Evolutionary conservation across 2,797 vertebrate genomes (phyloP).

Genomic region (Coreius guichenoti): DNA sequence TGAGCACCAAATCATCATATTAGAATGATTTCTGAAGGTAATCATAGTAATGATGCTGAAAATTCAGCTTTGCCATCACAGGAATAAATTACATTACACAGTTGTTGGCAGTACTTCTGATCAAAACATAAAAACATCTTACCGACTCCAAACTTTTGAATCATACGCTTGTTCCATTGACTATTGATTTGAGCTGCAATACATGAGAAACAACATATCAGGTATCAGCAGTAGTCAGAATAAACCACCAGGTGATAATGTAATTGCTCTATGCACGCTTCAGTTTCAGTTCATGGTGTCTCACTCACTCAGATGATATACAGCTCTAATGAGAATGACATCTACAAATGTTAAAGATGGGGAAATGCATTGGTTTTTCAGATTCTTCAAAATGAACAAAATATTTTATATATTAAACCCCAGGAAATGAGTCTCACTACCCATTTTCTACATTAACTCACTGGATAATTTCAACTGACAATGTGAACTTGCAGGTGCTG

Average conservation of each 20-base stretch:
- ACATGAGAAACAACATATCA: background rate
- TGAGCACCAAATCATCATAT: background rate
- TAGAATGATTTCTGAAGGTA: background rate
- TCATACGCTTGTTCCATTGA: background rate
- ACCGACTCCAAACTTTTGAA: background rate
- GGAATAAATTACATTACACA: background rate
- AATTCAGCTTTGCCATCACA: background rate
- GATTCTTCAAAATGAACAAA: background rate
- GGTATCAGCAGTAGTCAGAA: background rate
- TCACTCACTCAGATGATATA: background rate
- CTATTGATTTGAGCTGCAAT: background rate
- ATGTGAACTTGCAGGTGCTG: background rate
- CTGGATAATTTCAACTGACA: background rate
- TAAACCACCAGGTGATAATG: slow-evolving; percentile 8
- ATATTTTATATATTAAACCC: background rate
- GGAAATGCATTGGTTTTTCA: background rate
- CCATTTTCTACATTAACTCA: background rate
- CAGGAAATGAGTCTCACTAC: background rate
- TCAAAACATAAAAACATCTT: slow-evolving; percentile 3
- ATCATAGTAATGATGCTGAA: background rate
- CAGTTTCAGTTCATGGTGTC: background rate
- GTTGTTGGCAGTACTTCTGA: background rate
- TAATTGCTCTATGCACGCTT: slow-evolving; percentile 27
- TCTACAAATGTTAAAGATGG: background rate
- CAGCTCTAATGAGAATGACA: background rate